phyloP scores from a whole-genome alignment of 2,113 vertebrate species.

The Sakesphorus luctuosus region DNA sequence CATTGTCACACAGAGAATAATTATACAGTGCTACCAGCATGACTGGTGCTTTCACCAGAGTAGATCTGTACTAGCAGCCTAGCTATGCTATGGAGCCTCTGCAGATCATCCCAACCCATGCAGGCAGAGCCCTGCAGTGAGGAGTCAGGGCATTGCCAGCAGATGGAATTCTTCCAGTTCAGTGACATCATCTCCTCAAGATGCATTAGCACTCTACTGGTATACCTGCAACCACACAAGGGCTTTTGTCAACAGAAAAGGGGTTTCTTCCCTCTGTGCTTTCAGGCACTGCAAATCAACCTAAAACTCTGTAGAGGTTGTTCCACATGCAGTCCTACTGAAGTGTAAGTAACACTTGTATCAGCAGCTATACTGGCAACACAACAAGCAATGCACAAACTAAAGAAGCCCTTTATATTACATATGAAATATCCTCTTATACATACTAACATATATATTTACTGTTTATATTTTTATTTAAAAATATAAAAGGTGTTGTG shows the following conservation, averaged over 20 bases:
- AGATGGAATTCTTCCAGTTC: slow-evolving; percentile 43
- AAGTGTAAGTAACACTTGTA: not conserved
- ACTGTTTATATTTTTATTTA: not conserved
- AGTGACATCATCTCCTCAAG: not conserved
- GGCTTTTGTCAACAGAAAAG: not conserved
- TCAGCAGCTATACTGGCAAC: not conserved
- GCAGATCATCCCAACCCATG: accelerated
- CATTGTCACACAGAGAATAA: not conserved
- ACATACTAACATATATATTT: not conserved
- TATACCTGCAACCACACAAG: not conserved
- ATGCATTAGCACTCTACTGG: not conserved
- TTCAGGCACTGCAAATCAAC: not conserved
- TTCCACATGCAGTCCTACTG: not conserved
- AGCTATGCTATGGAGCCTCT: accelerated
- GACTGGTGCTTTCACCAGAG: not conserved
- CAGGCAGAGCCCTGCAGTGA: not conserved
- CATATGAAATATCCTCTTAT: not conserved
- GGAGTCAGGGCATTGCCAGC: not conserved
- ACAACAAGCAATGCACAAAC: not conserved
- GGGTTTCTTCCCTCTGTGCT: not conserved
- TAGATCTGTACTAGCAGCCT: not conserved
- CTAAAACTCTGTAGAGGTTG: not conserved
- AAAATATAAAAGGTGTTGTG: accelerated
- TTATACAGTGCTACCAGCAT: not conserved
- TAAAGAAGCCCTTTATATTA: not conserved